Conservation (phyloP, 2,888 invertebrate species). For the Hemaris fuciformis region DNA sequence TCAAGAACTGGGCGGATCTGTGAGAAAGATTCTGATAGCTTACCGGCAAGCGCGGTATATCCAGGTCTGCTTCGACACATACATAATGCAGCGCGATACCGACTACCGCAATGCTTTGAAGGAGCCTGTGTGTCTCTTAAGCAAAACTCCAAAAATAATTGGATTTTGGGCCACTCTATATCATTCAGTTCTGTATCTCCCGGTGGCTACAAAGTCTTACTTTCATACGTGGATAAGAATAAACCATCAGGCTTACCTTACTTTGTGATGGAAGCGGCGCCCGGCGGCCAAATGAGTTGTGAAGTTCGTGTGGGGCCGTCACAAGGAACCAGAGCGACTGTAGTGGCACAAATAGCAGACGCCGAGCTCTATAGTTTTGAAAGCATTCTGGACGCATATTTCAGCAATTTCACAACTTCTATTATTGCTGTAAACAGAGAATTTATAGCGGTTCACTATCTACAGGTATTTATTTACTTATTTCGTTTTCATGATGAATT, state of each 20-base stretch:
- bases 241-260: constrained; percentile 60
- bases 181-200: constrained; percentile 75
- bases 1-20: constrained; percentile 51
- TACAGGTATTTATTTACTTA: constrained; percentile 52
- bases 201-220: constrained; percentile 67
- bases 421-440: constrained; percentile 72
- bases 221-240: constrained; percentile 62
- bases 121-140: constrained; percentile 67
- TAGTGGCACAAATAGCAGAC: constrained; percentile 68
- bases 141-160: constrained; percentile 56
- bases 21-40: constrained; percentile 42
- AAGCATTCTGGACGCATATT: constrained; percentile 69
- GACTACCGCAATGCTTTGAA: constrained; percentile 75
- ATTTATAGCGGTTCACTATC: constrained; percentile 70
- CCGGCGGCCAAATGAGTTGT: constrained; percentile 73
- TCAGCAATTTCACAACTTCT: constrained; percentile 61
- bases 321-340: constrained; percentile 55
- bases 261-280: constrained; percentile 74
- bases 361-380: constrained; percentile 69
- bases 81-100: constrained; percentile 67
- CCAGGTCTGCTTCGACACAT: constrained; percentile 71
- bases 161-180: constrained; percentile 68
- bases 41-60: constrained; percentile 56
- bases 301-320: constrained; percentile 69
- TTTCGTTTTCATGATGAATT: not conserved